Conservation (phyloP, 2,797 vertebrate genomes). For the Acridotheres tristis region DNA sequence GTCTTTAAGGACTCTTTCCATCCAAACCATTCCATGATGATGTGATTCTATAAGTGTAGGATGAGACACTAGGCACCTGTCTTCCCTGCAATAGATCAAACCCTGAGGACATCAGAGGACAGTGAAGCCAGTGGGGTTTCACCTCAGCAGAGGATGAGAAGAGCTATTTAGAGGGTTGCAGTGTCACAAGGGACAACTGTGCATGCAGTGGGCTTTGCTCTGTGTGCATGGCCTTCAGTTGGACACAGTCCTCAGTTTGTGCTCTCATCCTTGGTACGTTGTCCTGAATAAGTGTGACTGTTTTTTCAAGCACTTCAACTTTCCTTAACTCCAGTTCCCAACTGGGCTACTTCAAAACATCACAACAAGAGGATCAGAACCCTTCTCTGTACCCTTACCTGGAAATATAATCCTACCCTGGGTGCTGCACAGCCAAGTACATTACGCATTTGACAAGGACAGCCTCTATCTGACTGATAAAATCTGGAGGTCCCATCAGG, state of each 20-base stretch:
- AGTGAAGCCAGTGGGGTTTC: not conserved
- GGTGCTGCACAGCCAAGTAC: not conserved
- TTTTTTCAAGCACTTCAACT: not conserved
- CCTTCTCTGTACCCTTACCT: not conserved
- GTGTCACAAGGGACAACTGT: not conserved
- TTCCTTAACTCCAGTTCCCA: not conserved
- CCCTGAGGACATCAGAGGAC: not conserved
- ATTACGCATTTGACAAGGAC: not conserved
- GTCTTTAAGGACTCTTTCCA: not conserved
- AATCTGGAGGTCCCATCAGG: not conserved
- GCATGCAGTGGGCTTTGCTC: not conserved
- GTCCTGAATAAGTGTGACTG: not conserved
- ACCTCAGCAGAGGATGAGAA: not conserved
- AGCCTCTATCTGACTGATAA: not conserved
- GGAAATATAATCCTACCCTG: not conserved
- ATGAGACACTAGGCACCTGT: not conserved
- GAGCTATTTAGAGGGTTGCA: not conserved
- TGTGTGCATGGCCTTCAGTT: not conserved
- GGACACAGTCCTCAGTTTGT: not conserved
- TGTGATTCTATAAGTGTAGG: not conserved
- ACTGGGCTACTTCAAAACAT: not conserved
- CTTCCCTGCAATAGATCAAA: not conserved
- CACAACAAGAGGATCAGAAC: not conserved
- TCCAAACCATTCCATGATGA: not conserved
- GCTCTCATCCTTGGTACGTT: not conserved